These are phyloP conservation scores for Papilio xuthus DNA, from an alignment of 1,140 invertebrate species.

Conservation along the genomic window DNA sequence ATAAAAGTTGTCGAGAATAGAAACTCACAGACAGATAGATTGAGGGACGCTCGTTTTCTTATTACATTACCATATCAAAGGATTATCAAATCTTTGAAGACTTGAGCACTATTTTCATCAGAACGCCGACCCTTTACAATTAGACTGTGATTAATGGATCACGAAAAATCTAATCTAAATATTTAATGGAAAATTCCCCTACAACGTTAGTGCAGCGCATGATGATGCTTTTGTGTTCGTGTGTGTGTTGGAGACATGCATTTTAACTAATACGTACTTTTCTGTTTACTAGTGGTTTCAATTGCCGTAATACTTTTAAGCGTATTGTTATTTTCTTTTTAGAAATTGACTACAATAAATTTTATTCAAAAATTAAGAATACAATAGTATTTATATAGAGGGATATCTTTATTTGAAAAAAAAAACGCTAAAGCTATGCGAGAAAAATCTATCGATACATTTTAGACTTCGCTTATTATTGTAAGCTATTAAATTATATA, in stretches of 20 bases:
- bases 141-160: constrained; percentile 80
- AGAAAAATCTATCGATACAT: no score
- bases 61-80: constrained; percentile 79
- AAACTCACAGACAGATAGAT: constrained; percentile 30
- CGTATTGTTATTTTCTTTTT: no score
- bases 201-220: constrained; percentile 56
- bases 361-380: no score
- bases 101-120: constrained; percentile 59
- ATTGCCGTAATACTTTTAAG: no score
- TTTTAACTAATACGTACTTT: neutral
- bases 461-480: no score
- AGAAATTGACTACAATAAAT: no score
- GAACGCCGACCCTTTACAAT: constrained; percentile 67
- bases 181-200: constrained; percentile 79
- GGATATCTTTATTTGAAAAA: no score
- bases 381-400: no score
- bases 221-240: neutral
- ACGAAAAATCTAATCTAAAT: constrained; percentile 80
- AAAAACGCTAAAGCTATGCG: no score
- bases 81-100: constrained; percentile 62
- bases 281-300: neutral
- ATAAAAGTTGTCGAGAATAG: constrained; percentile 18
- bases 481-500: no score
- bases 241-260: neutral
- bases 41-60: constrained; percentile 49